Base-by-base conservation (phyloP, 2,888 invertebrate genomes). In the Drosophila mayaguana region DNA sequence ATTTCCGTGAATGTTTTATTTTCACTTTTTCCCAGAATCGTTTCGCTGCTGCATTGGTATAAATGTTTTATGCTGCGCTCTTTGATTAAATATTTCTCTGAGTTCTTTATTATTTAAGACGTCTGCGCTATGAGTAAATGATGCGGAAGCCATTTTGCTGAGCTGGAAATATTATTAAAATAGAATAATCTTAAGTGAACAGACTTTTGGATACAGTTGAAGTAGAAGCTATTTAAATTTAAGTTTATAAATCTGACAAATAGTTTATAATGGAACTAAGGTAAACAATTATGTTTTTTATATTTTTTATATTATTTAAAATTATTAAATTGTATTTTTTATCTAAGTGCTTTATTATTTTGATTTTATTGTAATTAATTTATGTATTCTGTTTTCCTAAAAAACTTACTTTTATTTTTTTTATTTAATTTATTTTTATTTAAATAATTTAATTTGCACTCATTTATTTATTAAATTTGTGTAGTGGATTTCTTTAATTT, bases 81-180 rank as follows among this genome's bases (percentile, higher is more conserved):
- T 61, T 78, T 78, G 62, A 59, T 63, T 64, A 22, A 60, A 71
- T 48, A 53, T 62, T 51, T 46, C 14, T 20, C 5, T 5, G 5
- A 57, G 34, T 51, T 28, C 4, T 46, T 73, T 67, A 53, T 40
- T 22, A 56, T 63, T 60, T 18, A 40, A 40, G 14, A 9, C 36
- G 36, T 25, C 25, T 42, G 50, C 4, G 14, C 2, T 11, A 8
- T 34, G 3, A 36, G 18, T 38, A 34, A 50, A 60, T 55, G 50
- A n/a, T 36, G 12, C 12, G 12, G 25, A 38, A 32, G 25, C 8
- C 0, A 4, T 18, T 62, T 43, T 20, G 7, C 11, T 20, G 2
- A 20, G 4, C 14, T 38, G 7, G 0, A 16, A 18, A n/a, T 6
- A 0, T 3, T 18, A 34, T 18, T n/a, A 12, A n/a, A 25, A 40